Percentiles rank a stretch among this genome's conserved stretches.
phyloP scores from a whole-genome alignment of 2,113 vertebrate species.

The Gambusia holbrooki region DNA sequence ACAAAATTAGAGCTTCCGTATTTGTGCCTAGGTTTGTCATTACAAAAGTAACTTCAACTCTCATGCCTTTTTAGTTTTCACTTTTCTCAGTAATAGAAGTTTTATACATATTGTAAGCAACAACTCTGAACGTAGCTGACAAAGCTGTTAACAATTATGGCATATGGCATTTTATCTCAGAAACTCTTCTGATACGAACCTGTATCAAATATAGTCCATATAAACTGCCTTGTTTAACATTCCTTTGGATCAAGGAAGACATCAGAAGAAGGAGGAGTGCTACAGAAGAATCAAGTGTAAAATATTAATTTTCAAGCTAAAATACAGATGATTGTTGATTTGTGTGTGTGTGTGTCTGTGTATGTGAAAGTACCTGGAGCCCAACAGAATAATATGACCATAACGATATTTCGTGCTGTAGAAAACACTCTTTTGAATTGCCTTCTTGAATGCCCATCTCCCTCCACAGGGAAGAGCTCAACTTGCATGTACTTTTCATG shows the following conservation, averaged over 20 bases:
- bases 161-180: background rate
- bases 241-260: slow-evolving; percentile 47
- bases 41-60: too few relatives aligned
- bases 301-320: background rate
- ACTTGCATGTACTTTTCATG: slow-evolving; percentile 51
- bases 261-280: slow-evolving; percentile 80
- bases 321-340: background rate
- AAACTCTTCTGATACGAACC: slow-evolving; percentile 56
- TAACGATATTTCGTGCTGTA: slow-evolving; percentile 73
- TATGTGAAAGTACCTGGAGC: slow-evolving; percentile 71
- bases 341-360: slow-evolving; percentile 16
- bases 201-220: slow-evolving; percentile 76
- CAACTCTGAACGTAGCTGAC: too few relatives aligned
- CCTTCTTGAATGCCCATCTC: slow-evolving; percentile 55
- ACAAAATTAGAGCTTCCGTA: background rate
- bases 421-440: slow-evolving; percentile 48
- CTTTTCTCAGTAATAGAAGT: background rate
- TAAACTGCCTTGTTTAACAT: slow-evolving; percentile 52
- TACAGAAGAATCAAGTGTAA: slow-evolving; percentile 40
- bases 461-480: slow-evolving; percentile 61
- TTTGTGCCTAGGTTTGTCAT: too few relatives aligned
- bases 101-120: too few relatives aligned
- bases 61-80: background rate
- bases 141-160: background rate
- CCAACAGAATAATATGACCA: slow-evolving; percentile 85